A percentile compares a stretch with the other conserved stretches of the same genome.
These are phyloP conservation scores for Plutella xylostella DNA, from an alignment of 2,888 invertebrate genomes.

Conservation along the genomic window DNA sequence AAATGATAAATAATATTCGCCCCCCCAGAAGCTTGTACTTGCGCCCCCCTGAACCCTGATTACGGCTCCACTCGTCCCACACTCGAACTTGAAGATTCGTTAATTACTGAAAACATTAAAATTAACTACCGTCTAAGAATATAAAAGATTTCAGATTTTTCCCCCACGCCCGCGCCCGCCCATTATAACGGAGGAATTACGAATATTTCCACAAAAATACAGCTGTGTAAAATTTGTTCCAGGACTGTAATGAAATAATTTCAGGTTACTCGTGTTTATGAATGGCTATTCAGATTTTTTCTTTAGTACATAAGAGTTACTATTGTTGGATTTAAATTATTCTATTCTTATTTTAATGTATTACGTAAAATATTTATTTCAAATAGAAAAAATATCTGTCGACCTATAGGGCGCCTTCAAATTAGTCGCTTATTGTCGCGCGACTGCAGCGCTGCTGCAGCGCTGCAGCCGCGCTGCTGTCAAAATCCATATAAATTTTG, in stretches of 20 bases:
- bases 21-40: no score
- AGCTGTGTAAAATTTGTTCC: not conserved
- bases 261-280: not conserved
- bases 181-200: not conserved
- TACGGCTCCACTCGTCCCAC: constrained; percentile 38
- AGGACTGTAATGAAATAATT: not conserved
- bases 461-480: no score
- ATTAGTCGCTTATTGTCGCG: no score
- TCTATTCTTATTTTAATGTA: no score
- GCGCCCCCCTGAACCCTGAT: no score
- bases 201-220: not conserved
- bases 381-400: no score
- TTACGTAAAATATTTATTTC: no score
- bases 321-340: no score
- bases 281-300: not conserved
- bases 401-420: no score
- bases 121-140: constrained; percentile 43
- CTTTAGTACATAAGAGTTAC: not conserved
- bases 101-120: constrained; percentile 61
- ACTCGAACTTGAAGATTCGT: constrained; percentile 59
- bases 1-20: no score
- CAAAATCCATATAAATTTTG: no score
- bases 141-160: constrained; percentile 1
- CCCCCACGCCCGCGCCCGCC: not conserved
- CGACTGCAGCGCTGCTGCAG: no score